Base-by-base conservation (phyloP, 2,888 invertebrate genomes). In the Sisyra nigra region DNA sequence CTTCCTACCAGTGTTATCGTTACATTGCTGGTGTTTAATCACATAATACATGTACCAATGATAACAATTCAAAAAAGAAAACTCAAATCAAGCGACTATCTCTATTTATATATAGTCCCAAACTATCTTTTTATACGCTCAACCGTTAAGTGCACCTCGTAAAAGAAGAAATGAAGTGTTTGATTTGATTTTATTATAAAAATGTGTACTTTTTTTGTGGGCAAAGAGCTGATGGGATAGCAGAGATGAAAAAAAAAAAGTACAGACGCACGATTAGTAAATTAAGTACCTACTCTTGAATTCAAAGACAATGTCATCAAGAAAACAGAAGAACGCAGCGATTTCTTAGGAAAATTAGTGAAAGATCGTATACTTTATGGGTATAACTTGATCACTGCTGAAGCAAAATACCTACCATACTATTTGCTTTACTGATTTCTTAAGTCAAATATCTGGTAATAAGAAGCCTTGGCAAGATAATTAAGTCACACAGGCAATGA, bases 401-500 rank as follows among this genome's bases (percentile, higher is more conserved):
- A 52, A 50, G 52, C 55, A 51, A 59, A 56, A 49, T n/a, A n/a
- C n/a, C n/a, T 57, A 57, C 48, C 58, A 59, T 53, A 47, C 51
- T 48, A 45, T 48, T 54, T 59, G 58, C 52, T 57, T 51, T 51
- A 53, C 53, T 40, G 53, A 55, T 42, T 59, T 58, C 50, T 55
- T n/a, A 32, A 40, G 9, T 34, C 46, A 44, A 52, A 45, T 46
- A 55, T 54, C 56, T 49, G 41, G 53, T 42, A 47, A 49, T 51
- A 49, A 52, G 39, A 56, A 48, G 31, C 47, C 46, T 50, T 51
- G 56, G 46, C 49, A 55, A 56, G 53, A 57, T 54, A 47, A 56
- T 54, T 52, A 55, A 54, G 56, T 58, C 44, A 54, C 53, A 46
- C 43, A 54, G 56, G 55, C 58, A 50, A 57, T 59, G 57, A 44